Base-by-base conservation (phyloP, 1,140 invertebrate species). In the Drosophila tani region DNA sequence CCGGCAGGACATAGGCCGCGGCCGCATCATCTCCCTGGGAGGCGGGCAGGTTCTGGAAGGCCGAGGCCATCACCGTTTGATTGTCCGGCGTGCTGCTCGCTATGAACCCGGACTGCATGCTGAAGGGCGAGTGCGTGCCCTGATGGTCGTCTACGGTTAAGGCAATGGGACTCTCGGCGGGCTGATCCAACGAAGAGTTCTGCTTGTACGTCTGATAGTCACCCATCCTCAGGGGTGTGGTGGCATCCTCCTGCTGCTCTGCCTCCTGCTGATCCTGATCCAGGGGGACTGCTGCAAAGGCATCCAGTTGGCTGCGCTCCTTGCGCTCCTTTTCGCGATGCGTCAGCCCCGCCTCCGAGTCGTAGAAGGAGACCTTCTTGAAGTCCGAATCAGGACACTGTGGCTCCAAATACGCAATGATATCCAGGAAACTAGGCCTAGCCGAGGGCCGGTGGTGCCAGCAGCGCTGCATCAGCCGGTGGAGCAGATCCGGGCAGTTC, bases 401-500 rank as follows among this genome's bases (percentile, higher is more conserved):
- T 2, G 47, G 19, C 49, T 88, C 84, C 27, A 88, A 32, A 41
- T 79, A 82, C 0, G 35, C 95, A 49, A 97, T 95, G 11, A 98
- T 95, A 56, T 97, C 95, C 58, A 97, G 94, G 93, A 99, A 99
- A 60, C 96, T 95, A 17, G 98, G 98, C 55, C 98, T 93, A 27
- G 94, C 93, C 27, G 94, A 94, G 7, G 96, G 94, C 82, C 96
- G 95, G 87, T 96, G 96, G 79, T 95, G 95, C 98, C 98, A 99
- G 87, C 98, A 99, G 46, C 94, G 93, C 63, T 95, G 94, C 98
- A 99, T 99, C 38, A 99, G 93, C 56, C 95, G 94, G 93, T 97
- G 98, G 80, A 99, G 93, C 79, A 96, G 95, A 68, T 98, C 96
- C 1, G 98, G 98, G 94, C 98, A 99, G 87, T 98, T 97, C 91